These are phyloP conservation scores for Triplophysa bombifrons DNA, from an alignment of 2,797 vertebrate genomes.

Conservation along the genomic window DNA sequence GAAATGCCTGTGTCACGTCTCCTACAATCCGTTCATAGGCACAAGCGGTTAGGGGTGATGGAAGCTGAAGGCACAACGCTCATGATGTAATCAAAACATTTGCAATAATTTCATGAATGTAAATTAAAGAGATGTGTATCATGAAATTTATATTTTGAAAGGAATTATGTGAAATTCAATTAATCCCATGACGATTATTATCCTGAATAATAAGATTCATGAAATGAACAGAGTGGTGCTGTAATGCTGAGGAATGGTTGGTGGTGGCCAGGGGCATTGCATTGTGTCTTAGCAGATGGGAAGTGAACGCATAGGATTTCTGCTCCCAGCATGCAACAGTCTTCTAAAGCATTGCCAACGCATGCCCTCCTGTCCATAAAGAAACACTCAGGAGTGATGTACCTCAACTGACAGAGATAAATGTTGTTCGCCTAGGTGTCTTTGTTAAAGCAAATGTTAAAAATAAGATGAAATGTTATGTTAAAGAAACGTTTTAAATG, in stretches of 20 bases:
- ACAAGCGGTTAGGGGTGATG: neutral
- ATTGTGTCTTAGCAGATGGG: constrained; percentile 41
- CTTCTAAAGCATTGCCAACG: constrained; percentile 21
- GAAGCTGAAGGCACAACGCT: neutral
- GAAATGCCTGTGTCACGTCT: neutral
- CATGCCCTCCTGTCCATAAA: too few relatives aligned
- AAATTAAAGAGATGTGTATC: neutral
- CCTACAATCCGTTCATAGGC: neutral
- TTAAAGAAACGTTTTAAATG: neutral
- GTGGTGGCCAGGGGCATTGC: neutral
- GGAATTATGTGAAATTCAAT: too few relatives aligned
- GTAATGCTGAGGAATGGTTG: neutral
- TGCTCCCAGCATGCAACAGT: constrained; percentile 44
- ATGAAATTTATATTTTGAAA: too few relatives aligned
- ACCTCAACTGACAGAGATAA: neutral
- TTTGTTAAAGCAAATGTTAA: neutral
- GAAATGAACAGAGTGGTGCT: neutral
- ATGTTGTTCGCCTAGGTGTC: neutral
- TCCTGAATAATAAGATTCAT: too few relatives aligned
- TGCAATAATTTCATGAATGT: neutral
- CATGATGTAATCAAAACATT: neutral
- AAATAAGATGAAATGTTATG: neutral
- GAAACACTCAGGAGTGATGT: too few relatives aligned
- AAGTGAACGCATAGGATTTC: constrained; percentile 37
- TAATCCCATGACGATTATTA: too few relatives aligned